phyloP scores from a whole-genome alignment of 2,113 vertebrate genomes.

The Haplotaxodon microlepis region DNA sequence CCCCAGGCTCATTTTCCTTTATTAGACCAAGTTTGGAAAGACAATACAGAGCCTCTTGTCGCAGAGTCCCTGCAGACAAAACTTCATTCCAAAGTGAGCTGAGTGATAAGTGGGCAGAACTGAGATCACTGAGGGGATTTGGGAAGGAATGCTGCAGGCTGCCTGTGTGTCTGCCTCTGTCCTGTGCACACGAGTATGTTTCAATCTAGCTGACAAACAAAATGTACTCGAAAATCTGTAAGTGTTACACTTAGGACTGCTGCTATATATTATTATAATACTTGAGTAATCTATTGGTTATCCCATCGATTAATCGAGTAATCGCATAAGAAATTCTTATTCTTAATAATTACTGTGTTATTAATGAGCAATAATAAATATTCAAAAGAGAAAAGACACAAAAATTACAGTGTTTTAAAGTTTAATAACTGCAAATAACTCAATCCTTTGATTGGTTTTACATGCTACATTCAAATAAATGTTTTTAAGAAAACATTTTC shows the following conservation, averaged over 20 bases:
- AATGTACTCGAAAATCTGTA: neutral
- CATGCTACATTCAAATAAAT: neutral
- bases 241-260: neutral
- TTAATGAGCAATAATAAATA: neutral
- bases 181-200: neutral
- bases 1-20: constrained; percentile 56
- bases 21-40: constrained; percentile 38
- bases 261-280: neutral
- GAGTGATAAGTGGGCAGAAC: constrained; percentile 7
- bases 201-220: neutral
- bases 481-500: neutral
- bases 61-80: constrained; percentile 10
- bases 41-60: constrained; percentile 21
- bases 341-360: neutral
- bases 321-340: neutral
- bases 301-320: neutral
- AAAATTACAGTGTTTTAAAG: neutral
- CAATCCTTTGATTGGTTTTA: neutral
- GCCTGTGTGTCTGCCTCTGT: neutral
- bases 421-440: neutral
- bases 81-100: constrained; percentile 18
- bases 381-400: neutral
- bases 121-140: neutral
- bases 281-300: neutral
- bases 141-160: neutral